A percentile compares a stretch with the other conserved stretches of the same genome.
These are phyloP conservation scores for Ceramica pisi DNA, from an alignment of 2,888 invertebrate genomes.

Conservation along the genomic window DNA sequence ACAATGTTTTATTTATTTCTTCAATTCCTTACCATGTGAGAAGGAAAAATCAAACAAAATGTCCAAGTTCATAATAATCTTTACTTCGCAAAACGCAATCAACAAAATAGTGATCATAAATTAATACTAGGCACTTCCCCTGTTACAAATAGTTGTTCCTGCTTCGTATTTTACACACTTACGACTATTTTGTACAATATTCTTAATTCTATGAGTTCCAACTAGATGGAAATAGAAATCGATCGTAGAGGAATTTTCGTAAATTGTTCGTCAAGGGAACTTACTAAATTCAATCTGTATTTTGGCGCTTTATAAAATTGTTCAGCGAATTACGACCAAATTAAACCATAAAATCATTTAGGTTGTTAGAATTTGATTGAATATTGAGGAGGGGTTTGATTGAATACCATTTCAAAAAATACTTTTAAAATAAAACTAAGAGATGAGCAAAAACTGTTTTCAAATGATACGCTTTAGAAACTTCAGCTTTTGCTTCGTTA, in stretches of 20 bases:
- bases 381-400: not conserved
- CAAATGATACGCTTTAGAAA: constrained; percentile 2
- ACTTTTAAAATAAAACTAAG: not conserved
- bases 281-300: constrained; percentile 17
- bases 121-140: constrained; percentile 74
- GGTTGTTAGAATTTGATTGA: constrained; percentile 3
- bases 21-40: not conserved
- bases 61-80: constrained; percentile 70
- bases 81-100: constrained; percentile 80
- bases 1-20: constrained; percentile 28
- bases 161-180: constrained; percentile 67
- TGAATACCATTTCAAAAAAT: not conserved
- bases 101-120: constrained; percentile 80
- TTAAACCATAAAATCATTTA: constrained; percentile 16
- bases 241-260: constrained; percentile 1
- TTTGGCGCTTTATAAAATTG: constrained; percentile 5
- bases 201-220: constrained; percentile 54
- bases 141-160: constrained; percentile 61
- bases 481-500: not conserved
- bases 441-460: not conserved
- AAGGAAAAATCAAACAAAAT: constrained; percentile 61
- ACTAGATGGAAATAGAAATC: constrained; percentile 41
- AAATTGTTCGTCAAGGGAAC: not conserved
- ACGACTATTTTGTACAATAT: constrained; percentile 70
- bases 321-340: not conserved